Evolutionary conservation across 2,113 vertebrate genomes (phyloP), one percentile per base, ranked within the genome.

Genomic region (Zosterops japonicus): DNA sequence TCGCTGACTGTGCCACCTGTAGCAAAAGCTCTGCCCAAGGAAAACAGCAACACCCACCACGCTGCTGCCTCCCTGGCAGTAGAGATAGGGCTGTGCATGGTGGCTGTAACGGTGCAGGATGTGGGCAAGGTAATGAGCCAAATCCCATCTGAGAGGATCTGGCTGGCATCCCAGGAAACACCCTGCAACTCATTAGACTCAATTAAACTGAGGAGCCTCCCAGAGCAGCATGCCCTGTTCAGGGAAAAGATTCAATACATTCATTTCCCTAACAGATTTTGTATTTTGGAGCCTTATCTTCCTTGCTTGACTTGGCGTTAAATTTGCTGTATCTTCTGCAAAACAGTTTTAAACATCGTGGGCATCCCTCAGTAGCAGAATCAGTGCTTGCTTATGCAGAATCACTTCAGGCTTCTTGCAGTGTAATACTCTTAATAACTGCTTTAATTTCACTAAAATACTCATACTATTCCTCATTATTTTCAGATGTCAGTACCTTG

Each of bases 141-240:
- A 95, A 95, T 84, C 69, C 41, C 41, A 68, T 87, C 65, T 0
- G 0, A 92, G 60, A 90, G 41, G 68, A 78, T 64, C 93, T 96
- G 96, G 93, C 93, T 6, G 14, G 64, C 12, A 95, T 93, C 83
- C 88, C 92, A 95, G 95, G 94, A 83, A 95, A 96, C 94, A 93
- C 93, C 94, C 86, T 4, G 52, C 57, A 93, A 89, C 90, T 93
- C 92, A 82, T 97, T 92, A 96, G 82, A 53, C 64, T 93, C 23
- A 90, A 87, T 95, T 95, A 96, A 95, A 95, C 64, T 55, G 69
- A 90, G 86, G 69, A 94, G 69, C 69, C 83, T 94, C 94, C 79
- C 86, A 75, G 86, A 81, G 88, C 85, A 93, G 63, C 68, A 63
- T 67, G 55, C 82, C 65, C 70, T 59, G 29, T 69, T 87, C 72